A percentile compares a stretch with the other conserved stretches of the same genome.
phyloP scores from a whole-genome alignment of 2,797 vertebrate genomes.

The Rhabdophis nuchalis region DNA sequence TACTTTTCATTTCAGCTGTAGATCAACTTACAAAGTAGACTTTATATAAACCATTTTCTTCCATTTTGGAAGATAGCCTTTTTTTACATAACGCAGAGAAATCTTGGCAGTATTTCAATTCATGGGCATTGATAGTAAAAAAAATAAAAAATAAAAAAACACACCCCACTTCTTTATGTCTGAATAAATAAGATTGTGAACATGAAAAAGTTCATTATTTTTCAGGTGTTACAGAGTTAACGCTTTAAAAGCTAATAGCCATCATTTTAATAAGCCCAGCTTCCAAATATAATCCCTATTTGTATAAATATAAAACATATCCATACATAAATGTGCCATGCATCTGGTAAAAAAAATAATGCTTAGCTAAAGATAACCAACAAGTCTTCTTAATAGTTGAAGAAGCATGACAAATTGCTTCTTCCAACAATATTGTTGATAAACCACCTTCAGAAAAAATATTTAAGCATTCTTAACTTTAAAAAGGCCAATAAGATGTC shows the following conservation, averaged over 20 bases:
- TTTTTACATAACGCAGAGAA: constrained; percentile 6
- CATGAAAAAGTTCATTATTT: constrained; percentile 33
- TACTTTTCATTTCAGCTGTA: constrained; percentile 18
- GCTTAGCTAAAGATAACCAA: background rate
- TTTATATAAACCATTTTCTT: constrained; percentile 38
- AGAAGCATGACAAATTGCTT: constrained; percentile 17
- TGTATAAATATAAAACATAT: constrained; percentile 9
- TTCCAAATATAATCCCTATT: background rate
- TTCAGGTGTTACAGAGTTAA: constrained; percentile 26
- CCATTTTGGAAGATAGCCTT: constrained; percentile 29
- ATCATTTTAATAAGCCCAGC: constrained; percentile 12
- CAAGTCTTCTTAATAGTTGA: background rate
- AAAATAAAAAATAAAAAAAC: background rate
- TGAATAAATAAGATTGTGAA: constrained; percentile 24
- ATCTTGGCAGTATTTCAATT: constrained; percentile 35
- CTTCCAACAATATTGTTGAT: background rate
- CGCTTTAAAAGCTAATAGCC: constrained; percentile 3
- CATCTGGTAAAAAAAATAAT: background rate
- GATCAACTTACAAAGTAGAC: constrained; percentile 31
- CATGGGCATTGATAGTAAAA: constrained; percentile 43
- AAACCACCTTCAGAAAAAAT: constrained; percentile 17
- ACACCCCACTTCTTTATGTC: constrained; percentile 16
- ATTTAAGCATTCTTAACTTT: constrained; percentile 18
- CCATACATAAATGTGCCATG: background rate
- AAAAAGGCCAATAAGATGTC: constrained; percentile 25